These are phyloP conservation scores for Macrosiphum euphorbiae DNA, from an alignment of 2,888 invertebrate species.

Conservation along the genomic window DNA sequence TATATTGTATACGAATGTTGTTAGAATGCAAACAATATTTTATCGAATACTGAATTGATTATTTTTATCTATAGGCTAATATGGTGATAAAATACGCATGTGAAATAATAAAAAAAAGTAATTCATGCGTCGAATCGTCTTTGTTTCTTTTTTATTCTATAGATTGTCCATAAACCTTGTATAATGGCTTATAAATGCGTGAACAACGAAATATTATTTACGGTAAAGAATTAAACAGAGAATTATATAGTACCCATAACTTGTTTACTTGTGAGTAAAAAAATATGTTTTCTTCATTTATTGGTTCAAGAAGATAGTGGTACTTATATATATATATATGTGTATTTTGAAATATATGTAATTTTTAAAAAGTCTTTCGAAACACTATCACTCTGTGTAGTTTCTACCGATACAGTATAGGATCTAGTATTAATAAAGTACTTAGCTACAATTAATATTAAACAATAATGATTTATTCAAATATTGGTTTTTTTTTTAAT, in stretches of 20 bases:
- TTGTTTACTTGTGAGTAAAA: neutral
- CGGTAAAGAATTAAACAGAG: neutral
- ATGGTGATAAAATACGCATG: neutral
- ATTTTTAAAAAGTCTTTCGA: neutral
- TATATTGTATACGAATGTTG: neutral
- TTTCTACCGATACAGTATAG: neutral
- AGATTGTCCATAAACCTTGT: neutral
- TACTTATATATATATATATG: neutral
- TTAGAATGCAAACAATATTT: neutral
- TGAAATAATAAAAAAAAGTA: neutral
- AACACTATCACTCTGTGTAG: neutral
- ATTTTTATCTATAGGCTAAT: neutral
- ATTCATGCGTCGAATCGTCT: neutral
- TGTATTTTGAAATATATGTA: neutral
- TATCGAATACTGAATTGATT: neutral
- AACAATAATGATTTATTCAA: neutral
- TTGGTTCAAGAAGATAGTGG: neutral
- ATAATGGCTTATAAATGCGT: neutral
- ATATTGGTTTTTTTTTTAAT: neutral
- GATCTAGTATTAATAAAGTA: neutral
- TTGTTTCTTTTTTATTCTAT: neutral
- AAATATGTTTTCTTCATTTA: neutral
- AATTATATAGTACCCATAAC: neutral
- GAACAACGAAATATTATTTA: neutral
- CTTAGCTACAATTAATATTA: neutral